Evolutionary conservation across 1,140 invertebrate genomes (phyloP).

Genomic region (Drosophila parabipectinata): DNA sequence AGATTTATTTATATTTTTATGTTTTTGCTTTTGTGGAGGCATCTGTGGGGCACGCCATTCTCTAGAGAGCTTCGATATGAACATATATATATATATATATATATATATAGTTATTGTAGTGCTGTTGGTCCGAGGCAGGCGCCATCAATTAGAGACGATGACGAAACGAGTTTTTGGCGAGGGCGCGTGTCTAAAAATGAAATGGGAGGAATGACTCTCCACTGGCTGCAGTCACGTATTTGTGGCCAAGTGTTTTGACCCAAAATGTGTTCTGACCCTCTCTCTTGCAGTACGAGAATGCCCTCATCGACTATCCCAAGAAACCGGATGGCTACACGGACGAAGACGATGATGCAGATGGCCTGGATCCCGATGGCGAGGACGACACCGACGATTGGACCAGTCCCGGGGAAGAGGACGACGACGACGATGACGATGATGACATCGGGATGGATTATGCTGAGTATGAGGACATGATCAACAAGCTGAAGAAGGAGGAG

Average conservation of each 20-base stretch:
- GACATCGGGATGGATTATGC: neutral
- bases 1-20: slow-evolving; percentile 59
- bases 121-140: slow-evolving; percentile 31
- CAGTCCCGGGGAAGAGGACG: slow-evolving; percentile 14
- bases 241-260: slow-evolving; percentile 60
- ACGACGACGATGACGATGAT: slow-evolving; percentile 10
- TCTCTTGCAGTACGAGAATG: slow-evolving; percentile 63
- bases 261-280: slow-evolving; percentile 23
- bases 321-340: slow-evolving; percentile 49
- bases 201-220: neutral
- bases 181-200: slow-evolving; percentile 39
- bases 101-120: slow-evolving; percentile 8
- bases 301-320: slow-evolving; percentile 64
- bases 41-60: slow-evolving; percentile 29
- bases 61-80: slow-evolving; percentile 28
- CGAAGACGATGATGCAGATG: slow-evolving; percentile 44
- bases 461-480: slow-evolving; percentile 50
- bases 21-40: slow-evolving; percentile 17
- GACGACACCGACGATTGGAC: slow-evolving; percentile 42
- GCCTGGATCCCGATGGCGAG: slow-evolving; percentile 22
- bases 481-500: slow-evolving; percentile 13
- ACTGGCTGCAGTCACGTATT: slow-evolving; percentile 65
- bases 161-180: slow-evolving; percentile 56
- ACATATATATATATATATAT: neutral
- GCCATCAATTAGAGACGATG: slow-evolving; percentile 71